Percentiles rank a stretch among this genome's conserved stretches.
Conservation (phyloP, 1,140 invertebrate species). For the Stenopsyche tienmushanensis region DNA sequence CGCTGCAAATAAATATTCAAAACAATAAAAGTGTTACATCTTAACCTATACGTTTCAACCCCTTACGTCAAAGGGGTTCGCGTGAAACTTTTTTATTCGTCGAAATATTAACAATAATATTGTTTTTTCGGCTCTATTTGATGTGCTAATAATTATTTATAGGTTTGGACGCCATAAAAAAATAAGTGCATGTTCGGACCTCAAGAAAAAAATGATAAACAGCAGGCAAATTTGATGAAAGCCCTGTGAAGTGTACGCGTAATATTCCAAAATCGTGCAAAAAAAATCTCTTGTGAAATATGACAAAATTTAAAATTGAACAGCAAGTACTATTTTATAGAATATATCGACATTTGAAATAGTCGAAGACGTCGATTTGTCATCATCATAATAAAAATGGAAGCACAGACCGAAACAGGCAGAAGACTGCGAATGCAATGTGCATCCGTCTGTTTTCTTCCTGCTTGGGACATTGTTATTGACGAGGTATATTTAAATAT, state of each 20-base stretch:
- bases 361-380: neutral
- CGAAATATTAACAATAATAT: neutral
- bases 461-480: constrained; percentile 53
- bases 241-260: neutral
- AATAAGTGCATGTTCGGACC: neutral
- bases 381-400: constrained; percentile 41
- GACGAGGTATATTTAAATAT: constrained; percentile 46
- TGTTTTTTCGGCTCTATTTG: neutral
- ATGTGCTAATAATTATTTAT: neutral
- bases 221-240: neutral
- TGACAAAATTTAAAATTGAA: neutral
- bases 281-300: neutral
- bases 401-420: constrained; percentile 50
- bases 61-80: no score
- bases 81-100: no score
- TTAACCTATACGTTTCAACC: no score
- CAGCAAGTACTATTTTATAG: neutral
- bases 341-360: neutral
- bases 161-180: neutral
- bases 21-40: no score
- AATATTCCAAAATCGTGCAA: neutral
- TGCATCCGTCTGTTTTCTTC: constrained; percentile 54
- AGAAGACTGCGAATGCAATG: constrained; percentile 52
- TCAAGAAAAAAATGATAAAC: neutral
- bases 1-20: no score